These are phyloP conservation scores for Poeciliopsis retropinna DNA, from an alignment of 2,113 vertebrate genomes.

Conservation along the genomic window DNA sequence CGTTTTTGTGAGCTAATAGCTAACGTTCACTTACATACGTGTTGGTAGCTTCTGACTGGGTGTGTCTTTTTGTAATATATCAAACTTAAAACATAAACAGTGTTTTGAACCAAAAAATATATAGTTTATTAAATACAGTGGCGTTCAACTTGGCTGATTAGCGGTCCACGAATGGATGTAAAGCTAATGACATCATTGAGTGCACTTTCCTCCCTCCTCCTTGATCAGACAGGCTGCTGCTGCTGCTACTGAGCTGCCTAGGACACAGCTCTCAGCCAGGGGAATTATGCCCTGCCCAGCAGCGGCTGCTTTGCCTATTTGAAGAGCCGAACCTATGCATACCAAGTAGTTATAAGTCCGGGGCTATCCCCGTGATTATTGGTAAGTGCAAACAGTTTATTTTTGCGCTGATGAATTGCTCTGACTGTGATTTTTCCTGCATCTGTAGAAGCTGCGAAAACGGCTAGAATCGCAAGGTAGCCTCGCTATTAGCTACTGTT, in stretches of 20 bases:
- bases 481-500: constrained; percentile 58
- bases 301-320: constrained; percentile 46
- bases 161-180: constrained; percentile 2
- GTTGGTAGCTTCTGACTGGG: no score
- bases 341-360: constrained; percentile 59
- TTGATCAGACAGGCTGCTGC: constrained; percentile 43
- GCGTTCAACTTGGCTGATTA: not conserved
- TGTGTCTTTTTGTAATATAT: not conserved
- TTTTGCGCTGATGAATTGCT: constrained; percentile 2
- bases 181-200: constrained; percentile 71
- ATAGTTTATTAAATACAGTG: not conserved
- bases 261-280: constrained; percentile 44
- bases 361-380: constrained; percentile 72
- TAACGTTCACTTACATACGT: not conserved
- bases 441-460: constrained; percentile 59
- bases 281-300: constrained; percentile 59
- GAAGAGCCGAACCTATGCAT: constrained; percentile 74
- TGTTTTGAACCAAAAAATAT: not conserved
- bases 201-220: constrained; percentile 45
- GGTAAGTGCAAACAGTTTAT: constrained; percentile 72
- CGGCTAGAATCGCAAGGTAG: constrained; percentile 60
- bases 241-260: constrained; percentile 54
- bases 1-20: not conserved
- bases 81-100: not conserved
- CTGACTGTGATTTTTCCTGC: constrained; percentile 28